Base-by-base conservation (phyloP, 2,113 vertebrate genomes). In the Malurus elegans region DNA sequence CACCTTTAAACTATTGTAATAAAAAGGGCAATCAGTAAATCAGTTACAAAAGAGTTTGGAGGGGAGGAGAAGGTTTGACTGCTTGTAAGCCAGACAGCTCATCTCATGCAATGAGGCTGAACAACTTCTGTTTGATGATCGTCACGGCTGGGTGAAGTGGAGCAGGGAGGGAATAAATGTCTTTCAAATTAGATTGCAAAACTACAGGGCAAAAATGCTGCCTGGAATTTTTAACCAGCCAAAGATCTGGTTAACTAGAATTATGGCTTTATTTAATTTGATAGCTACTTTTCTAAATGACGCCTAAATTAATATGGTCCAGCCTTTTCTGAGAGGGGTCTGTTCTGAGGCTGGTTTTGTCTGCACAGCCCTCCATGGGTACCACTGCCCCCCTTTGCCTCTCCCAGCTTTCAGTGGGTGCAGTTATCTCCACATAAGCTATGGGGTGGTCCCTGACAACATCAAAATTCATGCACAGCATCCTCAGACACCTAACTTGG, bases 41-140 rank as follows among this genome's bases (percentile, higher is more conserved):
- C 26, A 62, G 67, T 51, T 80, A 61, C 28, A 65, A 42, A 91
- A 73, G 38, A 72, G 18, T 92, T 92, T 92, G 74, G 45, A 90
- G 51, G 29, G 54, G n/a, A 88, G 51, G 32, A 73, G 38, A 58
- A 19, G 54, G 50, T 79, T 94, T 82, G 45, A 34, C 62, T 87
- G 62, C 64, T 69, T 51, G 31, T 67, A 51, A 94, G 72, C 38
- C 64, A 90, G 74, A 60, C 54, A 94, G 62, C 92, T 92, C 78
- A 83, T 95, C 87, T 93, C 94, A 86, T 47, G 67, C 81, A 93
- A 95, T 73, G 92, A 95, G 79, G 87, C 95, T 95, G 93, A 96
- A 91, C 81, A 90, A 90, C 90, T 95, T 85, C 85, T 96, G 54
- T 92, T 92, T 83, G 86, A 90, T 90, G 79, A 92, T 88, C 9